Evolutionary conservation across 2,113 vertebrate species (phyloP), one percentile per base, ranked within the genome.

Genomic region (Bothrops jararaca): DNA sequence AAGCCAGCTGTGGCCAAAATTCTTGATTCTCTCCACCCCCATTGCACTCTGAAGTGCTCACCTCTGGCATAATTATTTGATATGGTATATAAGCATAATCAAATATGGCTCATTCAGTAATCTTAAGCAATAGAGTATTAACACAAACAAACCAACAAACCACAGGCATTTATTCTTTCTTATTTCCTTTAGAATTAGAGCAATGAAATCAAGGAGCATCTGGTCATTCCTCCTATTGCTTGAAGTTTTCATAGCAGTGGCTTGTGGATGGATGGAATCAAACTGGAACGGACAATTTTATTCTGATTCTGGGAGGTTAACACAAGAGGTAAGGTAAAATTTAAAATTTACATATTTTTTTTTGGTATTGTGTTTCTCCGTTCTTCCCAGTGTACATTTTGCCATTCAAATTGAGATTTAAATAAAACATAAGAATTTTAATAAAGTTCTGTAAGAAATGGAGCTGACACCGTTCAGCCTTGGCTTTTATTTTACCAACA

Each of bases 181-280:
- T 93, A 13, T 94, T 94, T 93, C 95, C 56, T 94, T 91, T 97
- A 99, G 98, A 93, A 34, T 95, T 94, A 94, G 94, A 97, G 96
- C 87, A 96, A 99, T 99, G 99, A 97, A 97, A 93, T 96, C 97
- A 85, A 97, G 97, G 95, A 96, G 96, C 93, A 95, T 98, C 95
- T 98, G 98, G 98, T 96, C 97, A 24, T 94, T 92, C 95, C 97
- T 98, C 3, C 5, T 98, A 1, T 96, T 99, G 96, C 97, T 99
- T 13, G 98, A 97, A 91, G 95, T 97, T 90, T 98, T 97, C 45
- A 96, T 97, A 0, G 97, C 91, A 2, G 93, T 97, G 64, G 95
- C 94, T 0, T 97, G 97, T 93, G 99, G 97, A 95, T 98, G 98
- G 97, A 97, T 95, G 96, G 96, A 96, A 45, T 92, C 52, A 56